These are phyloP conservation scores for Armadillidium nasatum DNA, from an alignment of 1,140 invertebrate species.

Conservation along the genomic window DNA sequence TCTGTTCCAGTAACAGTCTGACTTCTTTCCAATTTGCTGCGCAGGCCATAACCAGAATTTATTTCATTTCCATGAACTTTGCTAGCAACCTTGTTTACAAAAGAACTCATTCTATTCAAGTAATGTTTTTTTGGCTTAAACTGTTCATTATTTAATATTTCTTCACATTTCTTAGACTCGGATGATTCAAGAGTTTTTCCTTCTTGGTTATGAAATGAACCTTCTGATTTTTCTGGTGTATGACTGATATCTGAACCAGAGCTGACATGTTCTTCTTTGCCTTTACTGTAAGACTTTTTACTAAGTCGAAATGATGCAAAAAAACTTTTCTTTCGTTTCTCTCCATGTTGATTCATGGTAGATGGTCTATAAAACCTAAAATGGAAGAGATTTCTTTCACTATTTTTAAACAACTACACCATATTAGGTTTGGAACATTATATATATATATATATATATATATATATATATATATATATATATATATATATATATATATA, in stretches of 20 bases:
- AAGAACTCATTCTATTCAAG: conserved; percentile 40
- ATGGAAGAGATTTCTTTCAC: no score
- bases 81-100: conserved; percentile 39
- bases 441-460: no score
- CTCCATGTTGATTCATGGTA: conserved; percentile 38
- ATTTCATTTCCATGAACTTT: conserved; percentile 31
- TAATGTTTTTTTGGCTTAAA: conserved; percentile 42
- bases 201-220: neutral
- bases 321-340: conserved; percentile 33
- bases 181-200: neutral
- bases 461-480: no score
- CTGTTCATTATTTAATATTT: conserved; percentile 35
- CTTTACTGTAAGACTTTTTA: conserved; percentile 25
- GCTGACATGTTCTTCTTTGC: conserved; percentile 27
- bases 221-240: neutral
- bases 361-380: conserved; percentile 41
- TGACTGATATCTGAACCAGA: conserved; percentile 4
- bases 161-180: conserved; percentile 30
- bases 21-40: conserved; percentile 25
- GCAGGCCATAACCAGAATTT: conserved; percentile 6
- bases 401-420: no score
- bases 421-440: no score
- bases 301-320: conserved; percentile 43
- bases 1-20: conserved; percentile 31
- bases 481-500: no score